A percentile compares a stretch with the other conserved stretches of the same genome.
Evolutionary conservation across 2,113 vertebrate genomes (phyloP).

Genomic region (Microcebus murinus): DNA sequence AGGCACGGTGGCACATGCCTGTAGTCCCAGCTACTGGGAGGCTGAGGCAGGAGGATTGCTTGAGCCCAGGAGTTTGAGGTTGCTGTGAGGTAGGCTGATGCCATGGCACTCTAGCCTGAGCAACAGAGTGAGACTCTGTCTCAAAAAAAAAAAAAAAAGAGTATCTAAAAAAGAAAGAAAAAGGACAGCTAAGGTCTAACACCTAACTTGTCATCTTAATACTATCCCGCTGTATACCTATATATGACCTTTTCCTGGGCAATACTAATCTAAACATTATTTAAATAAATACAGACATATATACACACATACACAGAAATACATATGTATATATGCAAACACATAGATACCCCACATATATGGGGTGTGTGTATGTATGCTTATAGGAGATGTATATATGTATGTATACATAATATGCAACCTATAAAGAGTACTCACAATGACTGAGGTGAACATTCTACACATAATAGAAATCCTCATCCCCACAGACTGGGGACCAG

Average conservation of each 20-base stretch:
- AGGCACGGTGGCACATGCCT: too few species aligned
- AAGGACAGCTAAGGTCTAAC: not conserved
- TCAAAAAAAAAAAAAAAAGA: not conserved
- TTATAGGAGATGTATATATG: not conserved
- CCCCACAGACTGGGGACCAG: too few species aligned
- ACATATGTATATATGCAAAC: not conserved
- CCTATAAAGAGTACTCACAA: too few species aligned
- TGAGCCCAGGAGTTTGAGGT: too few species aligned
- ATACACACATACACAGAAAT: not conserved
- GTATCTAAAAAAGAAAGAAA: not conserved
- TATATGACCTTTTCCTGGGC: not conserved
- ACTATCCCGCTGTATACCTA: not conserved
- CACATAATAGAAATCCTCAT: not conserved
- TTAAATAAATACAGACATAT: not conserved
- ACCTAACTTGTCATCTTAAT: not conserved
- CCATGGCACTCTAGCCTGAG: too few species aligned
- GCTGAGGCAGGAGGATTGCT: too few species aligned
- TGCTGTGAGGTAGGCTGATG: too few species aligned
- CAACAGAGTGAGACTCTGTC: too few species aligned
- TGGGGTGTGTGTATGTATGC: not conserved
- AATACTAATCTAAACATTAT: not conserved
- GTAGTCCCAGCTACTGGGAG: too few species aligned
- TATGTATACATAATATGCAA: not conserved
- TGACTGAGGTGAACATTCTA: too few species aligned
- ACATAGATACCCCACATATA: not conserved